Base-by-base conservation (phyloP, 1,140 invertebrate species). In the Papilio machaon region DNA sequence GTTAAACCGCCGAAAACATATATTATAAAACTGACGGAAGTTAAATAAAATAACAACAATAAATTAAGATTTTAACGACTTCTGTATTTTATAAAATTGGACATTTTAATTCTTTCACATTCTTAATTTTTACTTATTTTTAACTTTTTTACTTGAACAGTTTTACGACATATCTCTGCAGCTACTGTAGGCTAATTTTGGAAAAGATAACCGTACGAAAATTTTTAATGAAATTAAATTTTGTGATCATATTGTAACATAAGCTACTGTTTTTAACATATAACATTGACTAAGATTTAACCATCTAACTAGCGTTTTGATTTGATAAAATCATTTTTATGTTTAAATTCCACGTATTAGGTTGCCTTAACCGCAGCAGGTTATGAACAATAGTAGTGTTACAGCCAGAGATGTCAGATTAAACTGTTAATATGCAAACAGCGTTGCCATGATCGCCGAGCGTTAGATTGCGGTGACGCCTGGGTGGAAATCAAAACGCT, bases 371-470 rank as follows among this genome's bases (percentile, higher is more conserved):
- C 35, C 43, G n/a, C 70, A 19, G 15, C 30, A 11, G 30, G 38
- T 2, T 8, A 38, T 13, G 78, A 76, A 85, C 82, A 85, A 85
- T 85, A 54, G 84, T 70, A 83, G 23, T 76, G 17, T 52, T 79
- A 79, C 70, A 77, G 75, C 47, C 70, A 38, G 23, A 81, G 78
- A 82, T 84, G 78, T 79, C 58, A 83, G 84, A 87, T 87, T 87
- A 80, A 78, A 60, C 67, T 70, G 83, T 87, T 87, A 85, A 82
- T 83, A 87, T 87, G 82, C 82, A 84, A 85, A 87, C 84, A 79
- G 79, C 82, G 77, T 82, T 76, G 77, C 73, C 76, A 43, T 75
- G 64, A 54, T 67, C 47, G 64, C 52, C 11, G 46, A 23, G 46
- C 60, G 78, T 67, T 80, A 82, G 79, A 80, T 80, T 82, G 74